Conservation (phyloP, 2,797 vertebrate species). For the Uromys caudimaculatus region DNA sequence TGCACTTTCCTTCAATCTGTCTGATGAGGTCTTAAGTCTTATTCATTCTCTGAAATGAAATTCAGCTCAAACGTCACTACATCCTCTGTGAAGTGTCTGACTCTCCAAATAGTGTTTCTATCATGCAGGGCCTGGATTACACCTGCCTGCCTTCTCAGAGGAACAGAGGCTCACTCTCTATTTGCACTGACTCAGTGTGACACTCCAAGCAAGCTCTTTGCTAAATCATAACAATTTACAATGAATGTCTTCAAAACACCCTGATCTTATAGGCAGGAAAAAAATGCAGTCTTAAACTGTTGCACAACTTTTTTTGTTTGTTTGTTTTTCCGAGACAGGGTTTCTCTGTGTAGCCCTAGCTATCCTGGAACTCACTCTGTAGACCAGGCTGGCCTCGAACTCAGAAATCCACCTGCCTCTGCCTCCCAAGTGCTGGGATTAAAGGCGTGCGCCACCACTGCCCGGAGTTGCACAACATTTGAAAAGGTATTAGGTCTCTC, state of each 20-base stretch:
- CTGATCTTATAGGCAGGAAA: slow-evolving; percentile 2
- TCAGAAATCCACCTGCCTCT: no score
- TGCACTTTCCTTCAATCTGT: not conserved
- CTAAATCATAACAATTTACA: not conserved
- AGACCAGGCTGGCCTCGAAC: no score
- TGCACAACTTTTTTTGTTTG: no score
- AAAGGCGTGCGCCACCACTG: no score
- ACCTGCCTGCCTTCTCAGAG: not conserved
- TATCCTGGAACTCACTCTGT: no score
- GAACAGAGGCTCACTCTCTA: not conserved
- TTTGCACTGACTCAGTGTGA: not conserved
- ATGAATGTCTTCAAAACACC: slow-evolving; percentile 10
- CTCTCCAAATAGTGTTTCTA: not conserved
- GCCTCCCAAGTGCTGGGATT: no score
- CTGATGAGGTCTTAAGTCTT: slow-evolving; percentile 11
- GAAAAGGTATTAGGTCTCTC: not conserved
- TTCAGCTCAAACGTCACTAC: slow-evolving; percentile 24
- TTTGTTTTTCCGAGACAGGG: no score
- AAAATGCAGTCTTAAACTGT: slow-evolving; percentile 43
- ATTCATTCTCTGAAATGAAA: slow-evolving; percentile 24
- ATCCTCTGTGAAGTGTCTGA: not conserved
- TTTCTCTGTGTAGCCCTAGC: no score
- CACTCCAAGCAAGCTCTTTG: not conserved
- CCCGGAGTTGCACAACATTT: not conserved
- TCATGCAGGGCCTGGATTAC: not conserved